Evolutionary conservation across 1,140 invertebrate species (phyloP).

Genomic region (Procambarus virginalis): DNA sequence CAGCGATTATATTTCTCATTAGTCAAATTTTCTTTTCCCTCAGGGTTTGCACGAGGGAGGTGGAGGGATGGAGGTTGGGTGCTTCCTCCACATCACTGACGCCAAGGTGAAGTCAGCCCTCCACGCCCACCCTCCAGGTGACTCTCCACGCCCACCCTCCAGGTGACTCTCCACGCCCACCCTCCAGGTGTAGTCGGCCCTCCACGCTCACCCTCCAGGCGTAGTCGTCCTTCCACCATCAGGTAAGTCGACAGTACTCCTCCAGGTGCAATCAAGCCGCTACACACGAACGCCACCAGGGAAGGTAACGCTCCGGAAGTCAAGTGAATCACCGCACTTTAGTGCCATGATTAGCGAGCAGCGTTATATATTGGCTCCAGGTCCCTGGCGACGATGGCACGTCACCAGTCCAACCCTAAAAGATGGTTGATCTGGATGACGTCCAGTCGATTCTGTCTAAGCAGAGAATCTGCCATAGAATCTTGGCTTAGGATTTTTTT

Average conservation of each 20-base stretch:
- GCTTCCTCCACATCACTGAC: background rate
- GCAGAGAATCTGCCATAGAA: too few species aligned
- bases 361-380: too few species aligned
- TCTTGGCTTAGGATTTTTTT: too few species aligned
- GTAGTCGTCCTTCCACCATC: background rate
- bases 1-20: conserved; percentile 24
- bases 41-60: background rate
- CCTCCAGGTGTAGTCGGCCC: too few species aligned
- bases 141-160: background rate
- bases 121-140: background rate
- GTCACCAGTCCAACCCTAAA: too few species aligned
- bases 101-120: background rate
- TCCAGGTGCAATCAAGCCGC: background rate
- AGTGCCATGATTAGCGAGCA: too few species aligned
- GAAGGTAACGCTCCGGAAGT: too few species aligned
- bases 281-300: background rate
- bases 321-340: too few species aligned
- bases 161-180: background rate
- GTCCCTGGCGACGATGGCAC: too few species aligned
- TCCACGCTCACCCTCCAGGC: background rate
- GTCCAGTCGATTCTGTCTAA: too few species aligned
- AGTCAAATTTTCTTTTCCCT: conserved; percentile 9
- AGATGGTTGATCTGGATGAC: too few species aligned
- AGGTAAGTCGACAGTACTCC: background rate
- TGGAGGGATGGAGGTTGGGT: background rate